Evolutionary conservation across 2,113 vertebrate species (phyloP), one percentile per base, ranked within the genome.

Genomic region (Fregetta grallaria): DNA sequence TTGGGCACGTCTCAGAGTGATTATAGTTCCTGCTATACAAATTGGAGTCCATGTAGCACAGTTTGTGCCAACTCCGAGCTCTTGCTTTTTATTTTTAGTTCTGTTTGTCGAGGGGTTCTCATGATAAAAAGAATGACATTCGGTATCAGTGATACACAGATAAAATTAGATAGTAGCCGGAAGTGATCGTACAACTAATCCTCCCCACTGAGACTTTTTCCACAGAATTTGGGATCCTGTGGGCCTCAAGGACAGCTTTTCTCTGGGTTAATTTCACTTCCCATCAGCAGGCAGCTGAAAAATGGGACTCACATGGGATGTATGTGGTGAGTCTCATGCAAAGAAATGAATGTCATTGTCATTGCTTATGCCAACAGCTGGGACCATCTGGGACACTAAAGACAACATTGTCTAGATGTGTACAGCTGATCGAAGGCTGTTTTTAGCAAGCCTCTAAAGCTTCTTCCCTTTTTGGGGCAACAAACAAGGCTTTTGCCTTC

Each of bases 21-120:
- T 97, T 96, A 94, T 95, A 96, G 96, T 97, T 97, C 97, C 97
- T 97, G 96, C 97, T 90, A 96, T 97, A 97, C 92, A 97, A 96
- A 97, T 95, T 96, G 92, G 94, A 97, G 96, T 85, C 84, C 92
- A 30, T 91, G 96, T 92, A 90, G 94, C 92, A 91, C 86, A 89
- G 62, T 82, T 95, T 75, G 91, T 97, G 96, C 97, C 97, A 97
- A 38, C 86, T 94, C 91, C 0, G 0, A 89, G 91, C 89, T 94
- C 91, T 38, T 87, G 91, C 91, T 79, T 93, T 95, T 97, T 97
- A 96, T 96, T 96, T 96, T 95, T 97, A 96, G 97, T 80, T 26
- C 86, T 95, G 89, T 91, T 97, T 97, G 91, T 91, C 1, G 1
- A 89, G 87, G 77, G 80, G 86, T 94, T 97, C 91, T 96, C 83